These are phyloP conservation scores for Xerus rutilus DNA, from an alignment of 2,797 vertebrate genomes.

Conservation along the genomic window DNA sequence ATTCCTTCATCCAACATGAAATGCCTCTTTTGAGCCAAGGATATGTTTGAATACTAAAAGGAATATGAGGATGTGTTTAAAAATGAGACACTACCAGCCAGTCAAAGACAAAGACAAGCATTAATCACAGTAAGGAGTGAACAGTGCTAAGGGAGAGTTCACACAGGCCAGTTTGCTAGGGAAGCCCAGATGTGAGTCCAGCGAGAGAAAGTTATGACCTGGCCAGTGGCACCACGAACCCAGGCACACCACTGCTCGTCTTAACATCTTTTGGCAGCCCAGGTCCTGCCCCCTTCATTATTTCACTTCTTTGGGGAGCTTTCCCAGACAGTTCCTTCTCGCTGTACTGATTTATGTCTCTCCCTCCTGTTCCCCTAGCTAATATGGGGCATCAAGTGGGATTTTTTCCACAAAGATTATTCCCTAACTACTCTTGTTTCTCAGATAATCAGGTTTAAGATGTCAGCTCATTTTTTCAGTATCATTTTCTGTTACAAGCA, in stretches of 20 bases:
- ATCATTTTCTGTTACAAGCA: background rate
- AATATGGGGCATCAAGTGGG: no score
- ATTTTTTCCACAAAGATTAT: background rate
- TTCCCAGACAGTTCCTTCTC: background rate
- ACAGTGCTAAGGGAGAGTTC: background rate
- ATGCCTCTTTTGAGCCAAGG: background rate
- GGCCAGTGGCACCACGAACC: background rate
- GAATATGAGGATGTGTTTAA: background rate
- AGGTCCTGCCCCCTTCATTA: background rate
- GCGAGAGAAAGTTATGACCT: background rate
- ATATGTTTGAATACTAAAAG: background rate
- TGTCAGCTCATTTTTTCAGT: background rate
- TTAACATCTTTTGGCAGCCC: background rate
- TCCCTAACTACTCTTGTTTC: background rate
- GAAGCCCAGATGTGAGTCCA: background rate
- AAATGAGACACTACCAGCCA: background rate
- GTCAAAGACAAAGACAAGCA: constrained; percentile 12
- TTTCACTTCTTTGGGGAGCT: background rate
- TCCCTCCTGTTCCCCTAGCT: background rate
- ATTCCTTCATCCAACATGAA: background rate
- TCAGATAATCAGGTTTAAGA: background rate
- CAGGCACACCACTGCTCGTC: background rate
- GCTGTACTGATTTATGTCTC: background rate
- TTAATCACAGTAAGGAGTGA: background rate
- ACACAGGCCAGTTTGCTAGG: background rate